Conservation (phyloP, 2,797 vertebrate species). For the Morus bassanus region DNA sequence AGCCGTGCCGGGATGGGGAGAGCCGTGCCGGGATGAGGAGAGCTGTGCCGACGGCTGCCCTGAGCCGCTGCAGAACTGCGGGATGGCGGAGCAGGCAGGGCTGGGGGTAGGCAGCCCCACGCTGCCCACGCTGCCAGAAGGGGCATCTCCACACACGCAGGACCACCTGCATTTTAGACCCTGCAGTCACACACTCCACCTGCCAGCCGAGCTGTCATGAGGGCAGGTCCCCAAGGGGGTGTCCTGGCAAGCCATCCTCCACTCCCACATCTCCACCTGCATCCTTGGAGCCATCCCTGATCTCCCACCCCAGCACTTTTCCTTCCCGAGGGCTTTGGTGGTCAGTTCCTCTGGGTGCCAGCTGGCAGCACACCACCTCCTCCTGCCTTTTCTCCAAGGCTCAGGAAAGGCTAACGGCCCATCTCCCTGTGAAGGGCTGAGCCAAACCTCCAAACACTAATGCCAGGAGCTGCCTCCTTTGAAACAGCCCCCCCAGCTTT, state of each 20-base stretch:
- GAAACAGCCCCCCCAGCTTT: neutral
- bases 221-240: neutral
- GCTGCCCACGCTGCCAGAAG: neutral
- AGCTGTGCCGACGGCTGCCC: fast-evolving
- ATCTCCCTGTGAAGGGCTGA: neutral
- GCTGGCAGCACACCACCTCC: neutral
- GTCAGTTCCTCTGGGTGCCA: neutral
- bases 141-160: neutral
- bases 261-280: neutral
- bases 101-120: neutral
- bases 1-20: neutral
- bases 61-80: neutral
- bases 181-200: fast-evolving
- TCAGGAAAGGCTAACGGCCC: neutral
- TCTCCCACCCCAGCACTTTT: neutral
- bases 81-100: neutral
- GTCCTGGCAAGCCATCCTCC: neutral
- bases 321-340: neutral
- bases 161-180: too few relatives aligned
- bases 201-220: fast-evolving
- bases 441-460: neutral
- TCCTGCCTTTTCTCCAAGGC: neutral
- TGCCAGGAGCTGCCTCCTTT: neutral
- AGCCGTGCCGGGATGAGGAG: neutral
- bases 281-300: neutral